phyloP scores from a whole-genome alignment of 2,113 vertebrate genomes.

The Eupsittula cactorum region DNA sequence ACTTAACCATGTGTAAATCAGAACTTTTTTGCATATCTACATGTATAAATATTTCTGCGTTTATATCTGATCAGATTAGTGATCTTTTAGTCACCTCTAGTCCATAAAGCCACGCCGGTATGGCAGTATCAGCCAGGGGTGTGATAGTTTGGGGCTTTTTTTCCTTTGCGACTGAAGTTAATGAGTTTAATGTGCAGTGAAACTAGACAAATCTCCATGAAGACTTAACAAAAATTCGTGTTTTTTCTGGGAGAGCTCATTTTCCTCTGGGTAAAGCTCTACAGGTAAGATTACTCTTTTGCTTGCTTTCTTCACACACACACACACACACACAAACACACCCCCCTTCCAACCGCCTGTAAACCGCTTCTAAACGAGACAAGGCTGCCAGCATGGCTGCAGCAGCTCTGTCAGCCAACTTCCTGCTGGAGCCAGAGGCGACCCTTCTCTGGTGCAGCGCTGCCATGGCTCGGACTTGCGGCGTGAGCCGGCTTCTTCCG shows the following conservation, averaged over 20 bases:
- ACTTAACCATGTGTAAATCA: not conserved
- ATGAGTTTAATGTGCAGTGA: not conserved
- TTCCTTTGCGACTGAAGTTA: not conserved
- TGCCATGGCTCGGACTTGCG: not conserved
- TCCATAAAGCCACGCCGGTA: not conserved
- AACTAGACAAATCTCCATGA: not conserved
- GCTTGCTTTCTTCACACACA: accelerated
- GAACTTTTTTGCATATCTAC: not conserved
- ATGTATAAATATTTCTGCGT: not conserved
- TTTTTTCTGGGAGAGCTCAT: not conserved
- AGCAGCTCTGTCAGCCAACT: not conserved
- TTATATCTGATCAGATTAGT: not conserved
- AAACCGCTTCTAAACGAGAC: accelerated
- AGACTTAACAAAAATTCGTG: not conserved
- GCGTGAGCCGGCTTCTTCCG: not conserved
- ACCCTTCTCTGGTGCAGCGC: not conserved
- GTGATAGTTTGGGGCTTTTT: not conserved
- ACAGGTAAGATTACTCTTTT: not conserved
- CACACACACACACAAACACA: too few relatives aligned
- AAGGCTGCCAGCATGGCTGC: not conserved
- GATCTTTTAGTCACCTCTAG: constrained; percentile 16
- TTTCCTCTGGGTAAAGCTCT: not conserved
- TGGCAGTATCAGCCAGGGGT: not conserved
- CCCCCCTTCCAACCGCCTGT: accelerated
- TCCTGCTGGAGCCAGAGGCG: not conserved